Conservation (phyloP, 2,888 invertebrate genomes). For the Platycheirus rosarum region DNA sequence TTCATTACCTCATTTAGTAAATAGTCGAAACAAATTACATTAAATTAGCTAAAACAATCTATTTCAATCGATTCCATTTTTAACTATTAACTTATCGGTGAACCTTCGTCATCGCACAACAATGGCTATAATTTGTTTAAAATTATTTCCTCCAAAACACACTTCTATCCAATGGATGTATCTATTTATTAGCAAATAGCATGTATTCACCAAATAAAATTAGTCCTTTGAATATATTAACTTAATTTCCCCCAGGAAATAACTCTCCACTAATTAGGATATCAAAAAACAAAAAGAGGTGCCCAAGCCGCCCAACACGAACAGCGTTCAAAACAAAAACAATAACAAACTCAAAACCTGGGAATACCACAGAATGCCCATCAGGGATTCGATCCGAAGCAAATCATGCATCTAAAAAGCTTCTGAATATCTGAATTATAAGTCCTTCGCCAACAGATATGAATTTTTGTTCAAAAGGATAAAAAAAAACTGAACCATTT, state of each 20-base stretch:
- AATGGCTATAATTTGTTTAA: constrained; percentile 17
- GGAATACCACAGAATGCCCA: background rate
- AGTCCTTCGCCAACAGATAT: constrained; percentile 1
- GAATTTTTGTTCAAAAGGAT: background rate
- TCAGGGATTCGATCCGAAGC: background rate
- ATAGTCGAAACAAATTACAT: background rate
- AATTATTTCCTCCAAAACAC: constrained; percentile 1
- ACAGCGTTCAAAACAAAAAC: constrained; percentile 10
- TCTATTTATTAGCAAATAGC: constrained; percentile 9
- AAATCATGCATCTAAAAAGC: constrained; percentile 47
- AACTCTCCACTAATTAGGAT: constrained; percentile 52
- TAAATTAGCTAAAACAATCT: background rate
- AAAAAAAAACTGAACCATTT: background rate
- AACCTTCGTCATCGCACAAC: background rate
- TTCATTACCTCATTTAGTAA: too few relatives aligned
- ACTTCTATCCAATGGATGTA: background rate
- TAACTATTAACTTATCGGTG: constrained; percentile 18
- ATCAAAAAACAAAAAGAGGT: constrained; percentile 41
- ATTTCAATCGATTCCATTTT: constrained; percentile 17
- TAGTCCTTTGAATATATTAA: constrained; percentile 1
- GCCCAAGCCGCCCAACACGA: constrained; percentile 34
- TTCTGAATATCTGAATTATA: constrained; percentile 52
- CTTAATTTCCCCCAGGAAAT: constrained; percentile 57
- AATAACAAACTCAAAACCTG: constrained; percentile 13
- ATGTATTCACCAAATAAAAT: constrained; percentile 23